A percentile compares a stretch with the other conserved stretches of the same genome.
Evolutionary conservation across 2,797 vertebrate species (phyloP).

Genomic region (Lepilemur septentrionalis): DNA sequence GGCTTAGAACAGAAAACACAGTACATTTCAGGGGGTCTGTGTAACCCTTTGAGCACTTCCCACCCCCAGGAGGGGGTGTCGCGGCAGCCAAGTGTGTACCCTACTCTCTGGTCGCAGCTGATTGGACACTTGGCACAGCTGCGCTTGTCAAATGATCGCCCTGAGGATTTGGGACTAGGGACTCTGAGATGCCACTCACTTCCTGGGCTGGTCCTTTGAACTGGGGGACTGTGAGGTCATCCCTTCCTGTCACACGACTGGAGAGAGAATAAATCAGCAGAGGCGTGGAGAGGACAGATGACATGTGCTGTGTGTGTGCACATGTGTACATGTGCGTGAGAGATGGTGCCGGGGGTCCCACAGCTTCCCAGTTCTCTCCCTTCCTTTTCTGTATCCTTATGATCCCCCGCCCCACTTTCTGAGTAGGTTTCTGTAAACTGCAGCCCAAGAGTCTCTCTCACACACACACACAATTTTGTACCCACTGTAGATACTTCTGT

Average conservation of each 20-base stretch:
- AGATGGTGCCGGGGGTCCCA: neutral
- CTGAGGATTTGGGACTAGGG: neutral
- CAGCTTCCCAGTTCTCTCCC: neutral
- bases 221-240: neutral
- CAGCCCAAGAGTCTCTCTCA: neutral
- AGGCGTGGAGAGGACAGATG: neutral
- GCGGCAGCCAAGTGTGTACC: fast-evolving
- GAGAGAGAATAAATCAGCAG: neutral
- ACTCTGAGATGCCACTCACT: neutral
- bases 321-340: no score
- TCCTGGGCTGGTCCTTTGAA: neutral
- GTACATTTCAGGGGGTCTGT: neutral
- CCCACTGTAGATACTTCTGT: fast-evolving
- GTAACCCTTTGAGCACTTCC: neutral
- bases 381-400: neutral
- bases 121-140: neutral
- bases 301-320: neutral
- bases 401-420: fast-evolving
- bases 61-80: neutral
- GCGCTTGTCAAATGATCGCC: neutral
- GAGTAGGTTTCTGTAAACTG: neutral
- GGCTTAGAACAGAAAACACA: neutral
- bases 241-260: neutral
- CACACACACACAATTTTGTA: neutral
- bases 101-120: neutral